A percentile compares a stretch with the other conserved stretches of the same genome.
phyloP scores from a whole-genome alignment of 2,797 vertebrate species.

The Aulostomus chinensis region DNA sequence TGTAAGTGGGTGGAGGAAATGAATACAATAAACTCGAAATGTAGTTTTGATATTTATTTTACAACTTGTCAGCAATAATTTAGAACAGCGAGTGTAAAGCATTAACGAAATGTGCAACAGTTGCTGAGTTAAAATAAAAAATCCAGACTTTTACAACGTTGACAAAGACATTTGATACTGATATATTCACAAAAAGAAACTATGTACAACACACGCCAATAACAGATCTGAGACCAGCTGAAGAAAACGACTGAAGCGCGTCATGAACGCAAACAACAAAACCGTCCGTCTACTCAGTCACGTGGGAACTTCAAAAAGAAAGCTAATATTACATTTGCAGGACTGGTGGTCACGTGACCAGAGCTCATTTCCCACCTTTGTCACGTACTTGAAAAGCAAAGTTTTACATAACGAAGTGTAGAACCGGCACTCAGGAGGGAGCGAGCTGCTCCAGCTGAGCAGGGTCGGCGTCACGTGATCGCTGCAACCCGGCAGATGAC shows the following conservation, averaged over 20 bases:
- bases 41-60: conserved; percentile 89
- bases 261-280: conserved; percentile 79
- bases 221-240: conserved; percentile 84
- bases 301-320: conserved; percentile 60
- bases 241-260: conserved; percentile 85
- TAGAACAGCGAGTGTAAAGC: conserved; percentile 97
- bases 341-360: conserved; percentile 44
- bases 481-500: too few species aligned
- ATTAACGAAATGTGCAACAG: conserved; percentile 94
- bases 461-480: too few species aligned
- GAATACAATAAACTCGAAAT: too few species aligned
- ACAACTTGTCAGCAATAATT: conserved; percentile 95
- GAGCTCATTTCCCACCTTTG: conserved; percentile 31
- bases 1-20: too few species aligned
- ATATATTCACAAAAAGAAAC: conserved; percentile 85
- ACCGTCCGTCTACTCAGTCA: conserved; percentile 68
- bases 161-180: conserved; percentile 86
- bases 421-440: too few species aligned
- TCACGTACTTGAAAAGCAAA: conserved; percentile 20
- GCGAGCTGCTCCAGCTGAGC: too few species aligned
- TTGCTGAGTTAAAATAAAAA: conserved; percentile 82
- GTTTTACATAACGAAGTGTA: conserved; percentile 43
- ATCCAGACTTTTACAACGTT: conserved; percentile 93
- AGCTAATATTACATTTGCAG: conserved; percentile 54
- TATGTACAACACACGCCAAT: conserved; percentile 88